Percentiles rank a stretch among this genome's conserved stretches.
These are phyloP conservation scores for Dendrolimus kikuchii DNA, from an alignment of 1,140 invertebrate genomes.

Conservation along the genomic window DNA sequence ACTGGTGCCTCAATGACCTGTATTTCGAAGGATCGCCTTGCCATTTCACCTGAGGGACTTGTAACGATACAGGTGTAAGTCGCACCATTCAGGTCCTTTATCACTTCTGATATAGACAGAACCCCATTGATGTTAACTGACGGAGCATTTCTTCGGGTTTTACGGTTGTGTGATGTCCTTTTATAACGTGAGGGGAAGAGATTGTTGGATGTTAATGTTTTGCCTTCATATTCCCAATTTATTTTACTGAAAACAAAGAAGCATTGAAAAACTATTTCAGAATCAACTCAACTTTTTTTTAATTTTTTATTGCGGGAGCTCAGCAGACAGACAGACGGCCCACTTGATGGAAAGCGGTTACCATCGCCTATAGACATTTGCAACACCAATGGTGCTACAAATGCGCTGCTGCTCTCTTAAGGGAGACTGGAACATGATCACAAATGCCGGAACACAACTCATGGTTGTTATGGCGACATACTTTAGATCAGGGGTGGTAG, in stretches of 20 bases:
- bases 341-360: no score
- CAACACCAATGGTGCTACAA: no score
- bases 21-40: conserved; percentile 77
- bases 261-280: background rate
- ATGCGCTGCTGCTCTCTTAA: no score
- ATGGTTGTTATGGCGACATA: no score
- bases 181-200: conserved; percentile 53
- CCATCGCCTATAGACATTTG: no score
- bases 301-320: no score
- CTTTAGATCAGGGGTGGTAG: no score
- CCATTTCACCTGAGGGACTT: conserved; percentile 84
- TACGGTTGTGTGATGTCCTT: conserved; percentile 27
- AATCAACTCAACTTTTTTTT: no score
- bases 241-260: conserved; percentile 60
- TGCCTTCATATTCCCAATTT: conserved; percentile 65
- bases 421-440: no score
- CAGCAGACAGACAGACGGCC: no score
- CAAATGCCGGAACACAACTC: no score
- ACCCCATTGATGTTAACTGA: conserved; percentile 55
- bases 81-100: conserved; percentile 77
- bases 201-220: conserved; percentile 45
- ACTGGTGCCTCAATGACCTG: conserved; percentile 83
- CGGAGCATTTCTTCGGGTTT: conserved; percentile 35
- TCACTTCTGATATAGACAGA: conserved; percentile 83
- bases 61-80: conserved; percentile 88